A percentile compares a stretch with the other conserved stretches of the same genome.
Conservation (phyloP, 2,888 invertebrate species). For the Rapana venosa region DNA sequence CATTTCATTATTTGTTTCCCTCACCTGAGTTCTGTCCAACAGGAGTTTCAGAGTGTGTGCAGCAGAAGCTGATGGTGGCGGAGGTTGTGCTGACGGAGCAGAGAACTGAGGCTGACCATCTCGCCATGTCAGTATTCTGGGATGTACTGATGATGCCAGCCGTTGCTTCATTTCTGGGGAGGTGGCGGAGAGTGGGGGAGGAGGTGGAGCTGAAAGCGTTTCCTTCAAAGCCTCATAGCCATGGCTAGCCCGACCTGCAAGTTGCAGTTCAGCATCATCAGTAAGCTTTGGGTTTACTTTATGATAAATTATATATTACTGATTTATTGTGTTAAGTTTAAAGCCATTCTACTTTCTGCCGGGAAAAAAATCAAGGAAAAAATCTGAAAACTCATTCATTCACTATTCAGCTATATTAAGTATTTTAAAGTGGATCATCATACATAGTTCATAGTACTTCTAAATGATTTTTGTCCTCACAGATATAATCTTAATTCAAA, state of each 20-base stretch:
- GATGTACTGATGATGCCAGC: constrained; percentile 63
- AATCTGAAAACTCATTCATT: too few species aligned
- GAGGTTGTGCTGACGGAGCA: constrained; percentile 39
- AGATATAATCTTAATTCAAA: too few species aligned
- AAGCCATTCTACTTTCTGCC: too few species aligned
- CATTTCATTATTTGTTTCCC: background rate
- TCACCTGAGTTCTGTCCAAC: constrained; percentile 48
- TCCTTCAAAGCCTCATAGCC: constrained; percentile 64
- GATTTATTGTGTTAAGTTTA: too few species aligned
- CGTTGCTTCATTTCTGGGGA: constrained; percentile 60
- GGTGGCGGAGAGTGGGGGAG: constrained; percentile 20
- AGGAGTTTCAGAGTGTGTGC: constrained; percentile 59
- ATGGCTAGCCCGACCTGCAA: constrained; percentile 64
- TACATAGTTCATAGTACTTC: too few species aligned
- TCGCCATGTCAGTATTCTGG: constrained; percentile 66
- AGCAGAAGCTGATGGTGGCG: constrained; percentile 54
- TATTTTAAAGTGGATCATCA: too few species aligned
- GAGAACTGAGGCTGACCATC: constrained; percentile 59
- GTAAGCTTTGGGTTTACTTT: too few species aligned
- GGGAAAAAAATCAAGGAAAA: too few species aligned
- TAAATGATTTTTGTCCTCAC: too few species aligned
- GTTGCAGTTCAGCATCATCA: too few species aligned
- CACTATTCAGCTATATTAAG: too few species aligned
- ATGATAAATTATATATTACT: too few species aligned
- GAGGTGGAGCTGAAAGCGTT: constrained; percentile 51